Evolutionary conservation across 1,140 invertebrate genomes (phyloP).

Genomic region (Drosophila subpulchrella): DNA sequence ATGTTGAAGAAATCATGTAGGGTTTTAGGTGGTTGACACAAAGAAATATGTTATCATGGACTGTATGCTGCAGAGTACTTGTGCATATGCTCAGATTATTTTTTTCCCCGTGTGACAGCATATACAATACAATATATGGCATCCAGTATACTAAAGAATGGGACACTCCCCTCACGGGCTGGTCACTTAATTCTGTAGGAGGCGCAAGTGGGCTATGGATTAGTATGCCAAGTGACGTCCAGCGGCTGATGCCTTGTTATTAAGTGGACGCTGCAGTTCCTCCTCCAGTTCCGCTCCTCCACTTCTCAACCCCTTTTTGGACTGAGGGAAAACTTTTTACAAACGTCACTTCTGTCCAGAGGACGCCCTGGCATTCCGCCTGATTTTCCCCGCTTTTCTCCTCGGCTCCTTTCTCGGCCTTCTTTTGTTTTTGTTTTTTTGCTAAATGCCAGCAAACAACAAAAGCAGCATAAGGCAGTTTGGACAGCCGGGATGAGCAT

Average conservation of each 20-base stretch:
- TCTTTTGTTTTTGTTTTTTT: conserved; percentile 54
- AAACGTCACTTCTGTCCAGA: conserved; percentile 46
- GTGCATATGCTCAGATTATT: not conserved
- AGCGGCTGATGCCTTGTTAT: conserved; percentile 70
- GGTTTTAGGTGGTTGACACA: too few relatives aligned
- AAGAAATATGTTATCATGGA: too few relatives aligned
- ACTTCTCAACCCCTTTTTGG: conserved; percentile 15
- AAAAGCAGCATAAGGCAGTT: conserved; percentile 82
- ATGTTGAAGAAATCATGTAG: too few relatives aligned
- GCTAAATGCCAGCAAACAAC: conserved; percentile 79
- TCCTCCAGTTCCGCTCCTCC: not conserved
- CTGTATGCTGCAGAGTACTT: too few relatives aligned
- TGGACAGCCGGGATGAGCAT: conserved; percentile 78
- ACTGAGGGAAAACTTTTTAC: conserved; percentile 73
- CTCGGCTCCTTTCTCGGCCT: conserved; percentile 2
- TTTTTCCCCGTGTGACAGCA: conserved; percentile 4
- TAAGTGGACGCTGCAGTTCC: conserved; percentile 56
- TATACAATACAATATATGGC: conserved; percentile 9
- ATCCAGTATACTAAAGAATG: not conserved
- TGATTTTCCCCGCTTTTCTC: conserved; percentile 20
- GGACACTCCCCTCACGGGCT: conserved; percentile 12
- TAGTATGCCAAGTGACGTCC: conserved; percentile 71
- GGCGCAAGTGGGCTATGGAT: conserved; percentile 51
- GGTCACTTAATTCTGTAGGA: conserved; percentile 50
- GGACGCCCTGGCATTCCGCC: conserved; percentile 15